Conservation (phyloP, 2,797 vertebrate species). For the Notoglanidium macrostoma region DNA sequence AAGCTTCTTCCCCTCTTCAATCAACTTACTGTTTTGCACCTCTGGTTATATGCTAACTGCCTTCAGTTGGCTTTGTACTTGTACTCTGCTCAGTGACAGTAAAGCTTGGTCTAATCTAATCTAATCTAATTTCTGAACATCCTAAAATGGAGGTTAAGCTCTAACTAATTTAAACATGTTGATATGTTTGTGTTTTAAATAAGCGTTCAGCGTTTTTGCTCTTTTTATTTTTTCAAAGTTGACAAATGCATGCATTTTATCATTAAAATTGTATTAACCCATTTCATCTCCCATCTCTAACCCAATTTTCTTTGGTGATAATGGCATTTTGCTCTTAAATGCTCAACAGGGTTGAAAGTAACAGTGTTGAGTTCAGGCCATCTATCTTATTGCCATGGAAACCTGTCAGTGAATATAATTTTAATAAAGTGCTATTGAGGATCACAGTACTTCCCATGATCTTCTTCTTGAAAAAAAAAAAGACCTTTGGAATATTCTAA, state of each 20-base stretch:
- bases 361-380: not conserved
- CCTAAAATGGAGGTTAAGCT: not conserved
- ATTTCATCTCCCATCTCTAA: not conserved
- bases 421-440: not conserved
- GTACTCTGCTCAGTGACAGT: not conserved
- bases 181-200: not conserved
- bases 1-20: not conserved
- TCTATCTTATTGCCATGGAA: not conserved
- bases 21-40: not conserved
- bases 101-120: not conserved
- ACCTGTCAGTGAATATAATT: not conserved
- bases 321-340: not conserved
- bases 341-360: not conserved
- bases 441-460: not conserved
- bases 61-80: not conserved
- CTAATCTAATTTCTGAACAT: not conserved
- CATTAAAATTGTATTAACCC: not conserved
- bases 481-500: not conserved
- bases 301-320: not conserved
- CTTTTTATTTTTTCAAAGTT: not conserved
- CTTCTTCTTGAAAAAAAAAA: not conserved
- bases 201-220: not conserved
- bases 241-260: not conserved
- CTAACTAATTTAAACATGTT: not conserved
- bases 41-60: not conserved